A percentile compares a stretch with the other conserved stretches of the same genome.
Evolutionary conservation across 1,140 invertebrate species (phyloP).

Genomic region (Calosoma granatense): DNA sequence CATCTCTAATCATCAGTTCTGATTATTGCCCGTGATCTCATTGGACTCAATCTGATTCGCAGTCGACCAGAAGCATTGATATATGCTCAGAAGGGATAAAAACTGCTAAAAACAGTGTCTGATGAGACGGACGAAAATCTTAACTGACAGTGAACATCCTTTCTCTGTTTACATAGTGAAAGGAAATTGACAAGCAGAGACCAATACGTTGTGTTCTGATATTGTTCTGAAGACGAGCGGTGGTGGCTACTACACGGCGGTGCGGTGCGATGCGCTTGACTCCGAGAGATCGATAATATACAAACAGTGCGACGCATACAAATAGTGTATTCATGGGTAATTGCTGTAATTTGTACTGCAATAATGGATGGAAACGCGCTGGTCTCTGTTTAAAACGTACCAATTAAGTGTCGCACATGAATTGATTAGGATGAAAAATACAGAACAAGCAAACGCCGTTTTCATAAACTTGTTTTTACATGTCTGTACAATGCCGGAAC

Average conservation of each 20-base stretch:
- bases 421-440: not conserved
- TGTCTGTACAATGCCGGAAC: too few relatives aligned
- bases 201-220: not conserved
- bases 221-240: too few relatives aligned
- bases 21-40: not conserved
- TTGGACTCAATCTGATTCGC: not conserved
- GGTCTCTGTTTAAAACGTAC: not conserved
- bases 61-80: not conserved
- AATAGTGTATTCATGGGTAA: not conserved
- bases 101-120: not conserved
- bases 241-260: too few relatives aligned
- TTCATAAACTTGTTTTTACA: not conserved
- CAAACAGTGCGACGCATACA: not conserved
- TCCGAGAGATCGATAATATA: not conserved
- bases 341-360: not conserved
- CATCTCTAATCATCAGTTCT: not conserved
- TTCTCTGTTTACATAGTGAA: too few relatives aligned
- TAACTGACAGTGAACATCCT: not conserved
- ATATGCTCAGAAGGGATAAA: not conserved
- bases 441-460: not conserved
- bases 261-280: not conserved
- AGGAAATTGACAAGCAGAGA: not conserved
- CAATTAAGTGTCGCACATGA: not conserved
- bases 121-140: not conserved
- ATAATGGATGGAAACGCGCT: not conserved